Evolutionary conservation across 2,113 vertebrate genomes (phyloP).

Genomic region (Semicossyphus pulcher): DNA sequence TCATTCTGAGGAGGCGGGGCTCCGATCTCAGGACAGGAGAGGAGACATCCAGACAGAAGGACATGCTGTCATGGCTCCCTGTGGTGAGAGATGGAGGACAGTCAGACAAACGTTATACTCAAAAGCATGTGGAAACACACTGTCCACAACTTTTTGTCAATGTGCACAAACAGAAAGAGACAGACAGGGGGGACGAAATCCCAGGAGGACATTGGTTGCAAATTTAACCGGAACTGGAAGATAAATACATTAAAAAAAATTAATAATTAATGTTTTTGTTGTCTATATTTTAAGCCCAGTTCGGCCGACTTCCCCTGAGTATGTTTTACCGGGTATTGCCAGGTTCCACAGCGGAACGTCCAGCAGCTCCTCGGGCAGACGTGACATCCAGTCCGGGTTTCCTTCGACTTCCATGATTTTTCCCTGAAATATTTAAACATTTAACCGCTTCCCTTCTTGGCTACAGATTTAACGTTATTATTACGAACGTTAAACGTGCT

Average conservation of each 20-base stretch:
- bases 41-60: conserved; percentile 72
- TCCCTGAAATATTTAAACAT: accelerated
- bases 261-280: no score
- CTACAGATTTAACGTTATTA: no score
- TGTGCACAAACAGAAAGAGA: background rate
- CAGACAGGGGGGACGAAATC: no score
- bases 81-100: background rate
- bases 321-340: conserved; percentile 65
- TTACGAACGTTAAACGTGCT: no score
- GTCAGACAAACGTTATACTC: background rate
- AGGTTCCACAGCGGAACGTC: conserved; percentile 74
- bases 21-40: conserved; percentile 66
- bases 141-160: background rate
- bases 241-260: background rate
- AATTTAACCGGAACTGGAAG: background rate
- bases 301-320: no score
- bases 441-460: background rate
- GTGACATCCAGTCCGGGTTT: conserved; percentile 73
- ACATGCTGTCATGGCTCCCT: conserved; percentile 80
- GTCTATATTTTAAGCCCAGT: no score
- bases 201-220: no score
- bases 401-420: conserved; percentile 29
- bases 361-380: conserved; percentile 56
- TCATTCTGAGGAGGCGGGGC: conserved; percentile 47
- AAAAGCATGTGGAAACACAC: no score